These are phyloP conservation scores for Odocoileus hemionus DNA, from an alignment of 2,113 vertebrate species.

Conservation along the genomic window DNA sequence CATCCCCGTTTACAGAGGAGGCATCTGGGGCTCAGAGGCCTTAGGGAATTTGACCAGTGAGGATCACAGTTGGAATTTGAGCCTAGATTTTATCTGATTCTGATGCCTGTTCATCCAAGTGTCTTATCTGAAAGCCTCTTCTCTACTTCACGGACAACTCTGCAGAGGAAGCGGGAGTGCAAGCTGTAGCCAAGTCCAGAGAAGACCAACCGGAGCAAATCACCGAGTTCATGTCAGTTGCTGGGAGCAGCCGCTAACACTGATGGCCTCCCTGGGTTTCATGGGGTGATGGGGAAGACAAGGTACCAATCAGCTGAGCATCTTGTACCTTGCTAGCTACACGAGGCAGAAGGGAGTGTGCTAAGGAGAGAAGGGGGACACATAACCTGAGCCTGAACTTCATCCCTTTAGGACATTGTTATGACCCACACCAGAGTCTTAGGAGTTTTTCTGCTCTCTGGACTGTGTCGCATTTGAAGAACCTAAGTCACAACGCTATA, in stretches of 20 bases:
- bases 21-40: not conserved
- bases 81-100: not conserved
- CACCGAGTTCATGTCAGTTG: not conserved
- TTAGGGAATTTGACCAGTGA: not conserved
- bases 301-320: not conserved
- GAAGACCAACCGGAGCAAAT: not conserved
- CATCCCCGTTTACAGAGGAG: not conserved
- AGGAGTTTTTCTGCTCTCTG: not conserved
- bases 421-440: not conserved
- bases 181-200: not conserved
- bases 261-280: not conserved
- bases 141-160: not conserved
- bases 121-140: not conserved
- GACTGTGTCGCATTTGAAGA: not conserved
- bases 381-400: not conserved
- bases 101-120: not conserved
- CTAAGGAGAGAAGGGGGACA: not conserved
- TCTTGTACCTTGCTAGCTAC: not conserved
- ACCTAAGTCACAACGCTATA: not conserved
- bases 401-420: not conserved
- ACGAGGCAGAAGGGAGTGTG: fast-evolving
- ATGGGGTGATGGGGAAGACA: not conserved
- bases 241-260: not conserved
- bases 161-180: not conserved
- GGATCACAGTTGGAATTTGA: not conserved